Conservation (phyloP, 2,113 vertebrate species). For the Chinchilla lanigera region DNA sequence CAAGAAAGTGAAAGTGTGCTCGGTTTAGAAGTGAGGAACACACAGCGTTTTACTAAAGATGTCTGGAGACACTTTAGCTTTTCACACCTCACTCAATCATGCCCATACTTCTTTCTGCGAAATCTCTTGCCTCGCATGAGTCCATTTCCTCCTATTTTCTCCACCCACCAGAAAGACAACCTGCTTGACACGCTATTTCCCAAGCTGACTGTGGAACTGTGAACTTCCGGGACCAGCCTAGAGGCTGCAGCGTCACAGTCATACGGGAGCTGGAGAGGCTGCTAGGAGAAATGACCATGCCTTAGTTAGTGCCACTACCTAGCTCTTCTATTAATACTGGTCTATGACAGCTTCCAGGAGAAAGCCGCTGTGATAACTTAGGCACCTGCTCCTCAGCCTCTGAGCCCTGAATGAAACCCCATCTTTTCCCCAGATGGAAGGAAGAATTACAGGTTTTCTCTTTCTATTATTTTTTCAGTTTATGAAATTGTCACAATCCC, state of each 20-base stretch:
- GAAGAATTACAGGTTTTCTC: slow-evolving; percentile 64
- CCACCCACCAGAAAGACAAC: background rate
- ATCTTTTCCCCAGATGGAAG: slow-evolving; percentile 16
- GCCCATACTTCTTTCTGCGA: background rate
- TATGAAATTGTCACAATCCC: slow-evolving; percentile 77
- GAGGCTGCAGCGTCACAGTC: no score
- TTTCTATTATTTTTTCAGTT: slow-evolving; percentile 83
- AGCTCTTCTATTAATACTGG: background rate
- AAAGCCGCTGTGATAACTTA: background rate
- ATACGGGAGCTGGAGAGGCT: background rate
- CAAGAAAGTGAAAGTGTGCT: background rate
- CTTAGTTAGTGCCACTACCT: background rate
- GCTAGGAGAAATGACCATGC: background rate
- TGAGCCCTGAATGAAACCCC: slow-evolving; percentile 62
- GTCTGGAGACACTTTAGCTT: no score
- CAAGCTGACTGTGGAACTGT: background rate
- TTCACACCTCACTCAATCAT: background rate
- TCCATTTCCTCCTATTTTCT: background rate
- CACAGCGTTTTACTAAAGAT: background rate
- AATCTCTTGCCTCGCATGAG: background rate
- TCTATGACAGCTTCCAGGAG: background rate
- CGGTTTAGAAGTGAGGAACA: background rate
- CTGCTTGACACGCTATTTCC: background rate
- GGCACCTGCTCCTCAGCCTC: background rate
- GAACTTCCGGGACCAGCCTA: background rate